Conservation (phyloP, 2,888 invertebrate genomes). For the Folsomia manolachei region DNA sequence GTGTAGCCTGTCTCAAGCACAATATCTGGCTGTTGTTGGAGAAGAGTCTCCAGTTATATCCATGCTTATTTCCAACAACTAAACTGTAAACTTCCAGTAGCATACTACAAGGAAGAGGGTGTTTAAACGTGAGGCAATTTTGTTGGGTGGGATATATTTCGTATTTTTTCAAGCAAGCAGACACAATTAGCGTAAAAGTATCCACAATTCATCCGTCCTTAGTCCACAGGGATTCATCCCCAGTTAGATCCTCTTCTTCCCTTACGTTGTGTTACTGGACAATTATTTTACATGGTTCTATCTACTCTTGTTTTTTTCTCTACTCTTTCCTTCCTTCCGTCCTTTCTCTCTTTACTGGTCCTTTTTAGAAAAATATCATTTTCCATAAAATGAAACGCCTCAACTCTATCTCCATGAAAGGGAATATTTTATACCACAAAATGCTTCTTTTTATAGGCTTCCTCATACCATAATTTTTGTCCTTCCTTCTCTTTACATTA, state of each 20-base stretch:
- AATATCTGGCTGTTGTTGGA: no score
- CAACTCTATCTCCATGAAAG: constrained; percentile 38
- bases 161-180: constrained; percentile 24
- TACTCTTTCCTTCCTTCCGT: not conserved
- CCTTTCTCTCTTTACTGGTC: not conserved
- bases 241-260: constrained; percentile 27
- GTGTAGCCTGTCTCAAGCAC: not conserved
- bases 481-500: constrained; percentile 43
- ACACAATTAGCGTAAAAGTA: constrained; percentile 45
- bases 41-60: no score
- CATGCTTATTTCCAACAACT: not conserved
- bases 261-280: constrained; percentile 29
- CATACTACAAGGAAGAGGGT: not conserved
- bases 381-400: constrained; percentile 44
- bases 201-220: constrained; percentile 41
- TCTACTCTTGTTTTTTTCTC: constrained; percentile 23
- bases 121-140: not conserved
- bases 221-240: constrained; percentile 42
- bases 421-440: constrained; percentile 45
- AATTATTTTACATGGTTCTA: constrained; percentile 43
- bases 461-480: constrained; percentile 41
- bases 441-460: constrained; percentile 41
- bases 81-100: not conserved
- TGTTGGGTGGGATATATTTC: not conserved
- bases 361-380: constrained; percentile 36